Evolutionary conservation across 2,888 invertebrate species (phyloP), one percentile per base, ranked within the genome.

Genomic region (Oeneis ivallda): DNA sequence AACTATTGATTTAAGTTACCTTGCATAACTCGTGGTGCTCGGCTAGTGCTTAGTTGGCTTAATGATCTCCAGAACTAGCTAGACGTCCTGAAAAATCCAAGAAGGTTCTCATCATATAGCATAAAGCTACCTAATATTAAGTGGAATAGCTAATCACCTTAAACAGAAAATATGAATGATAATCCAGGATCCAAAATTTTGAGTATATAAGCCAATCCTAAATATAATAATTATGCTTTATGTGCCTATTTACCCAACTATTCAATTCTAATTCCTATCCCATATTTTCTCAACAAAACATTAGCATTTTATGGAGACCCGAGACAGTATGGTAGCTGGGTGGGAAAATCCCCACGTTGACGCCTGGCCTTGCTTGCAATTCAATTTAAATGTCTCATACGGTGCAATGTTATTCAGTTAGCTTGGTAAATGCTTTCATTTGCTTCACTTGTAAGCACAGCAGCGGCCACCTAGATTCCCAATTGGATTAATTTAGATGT

Each of bases 351-450:
- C 53, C 15, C 15, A 34, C 34, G 34, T 34, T 37, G 7, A 49
- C 49, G 34, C 34, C 34, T 15, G 34, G n/a, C 53, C 34, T 53
- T 34, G 34, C 34, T 34, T 52, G 34, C 53, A 53, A 34, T 32
- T 53, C 32, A 52, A 32, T 54, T 15, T 39, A 54, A 54, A 54
- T 37, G 37, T 37, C 10, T 15, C 54, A 17, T 56, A 41, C 56
- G 41, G 15, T 53, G 53, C 53, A 52, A 52, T 34, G 53, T 37
- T 13, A 32, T 37, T 53, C 3, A 53, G 26, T 37, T 53, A 37
- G 34, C 53, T 53, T 53, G 34, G 34, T 53, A 34, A 32, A 13
- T 32, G 34, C 15, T 53, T 53, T 34, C 53, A 53, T 53, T 53
- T 37, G 15, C 53, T n/a, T 15, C 34, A 34, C 34, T 34, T 10